Evolutionary conservation across 2,888 invertebrate genomes (phyloP).

Genomic region (Luffia ferchaultella): DNA sequence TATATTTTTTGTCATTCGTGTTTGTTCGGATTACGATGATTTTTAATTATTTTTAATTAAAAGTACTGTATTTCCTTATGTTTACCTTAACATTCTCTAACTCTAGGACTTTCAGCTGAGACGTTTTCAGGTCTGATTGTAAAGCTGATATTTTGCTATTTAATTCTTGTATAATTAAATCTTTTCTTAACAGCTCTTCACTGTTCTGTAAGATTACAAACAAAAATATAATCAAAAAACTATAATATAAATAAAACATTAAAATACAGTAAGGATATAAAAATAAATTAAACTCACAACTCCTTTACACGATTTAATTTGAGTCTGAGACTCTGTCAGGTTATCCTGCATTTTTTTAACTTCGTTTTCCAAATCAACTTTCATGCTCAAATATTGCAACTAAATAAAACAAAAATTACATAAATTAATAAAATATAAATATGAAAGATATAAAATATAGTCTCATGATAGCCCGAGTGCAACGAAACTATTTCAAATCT

Average conservation of each 20-base stretch:
- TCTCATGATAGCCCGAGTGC: too few species aligned
- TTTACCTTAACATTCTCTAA: constrained; percentile 42
- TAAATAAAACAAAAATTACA: constrained; percentile 1
- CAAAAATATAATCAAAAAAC: constrained; percentile 5
- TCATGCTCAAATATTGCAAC: constrained; percentile 31
- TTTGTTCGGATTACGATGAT: too few species aligned
- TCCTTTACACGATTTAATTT: background rate
- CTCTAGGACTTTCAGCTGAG: constrained; percentile 56
- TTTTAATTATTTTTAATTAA: too few species aligned
- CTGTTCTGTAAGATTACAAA: constrained; percentile 22
- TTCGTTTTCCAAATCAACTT: constrained; percentile 24
- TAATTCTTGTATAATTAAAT: constrained; percentile 28
- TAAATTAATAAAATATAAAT: constrained; percentile 10
- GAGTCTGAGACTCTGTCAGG: background rate
- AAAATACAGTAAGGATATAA: constrained; percentile 18
- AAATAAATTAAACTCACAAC: background rate
- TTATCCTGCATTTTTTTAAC: constrained; percentile 13
- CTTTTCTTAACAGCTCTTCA: constrained; percentile 32
- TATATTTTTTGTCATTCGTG: too few species aligned
- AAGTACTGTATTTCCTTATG: too few species aligned
- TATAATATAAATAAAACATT: background rate
- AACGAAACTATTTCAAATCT: too few species aligned
- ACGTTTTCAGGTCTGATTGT: constrained; percentile 40
- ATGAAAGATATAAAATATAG: background rate
- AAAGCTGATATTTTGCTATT: constrained; percentile 31